Percentiles rank a stretch among this genome's conserved stretches.
These are phyloP conservation scores for Turdus rufiventris DNA, from an alignment of 2,113 vertebrate species.

Conservation along the genomic window DNA sequence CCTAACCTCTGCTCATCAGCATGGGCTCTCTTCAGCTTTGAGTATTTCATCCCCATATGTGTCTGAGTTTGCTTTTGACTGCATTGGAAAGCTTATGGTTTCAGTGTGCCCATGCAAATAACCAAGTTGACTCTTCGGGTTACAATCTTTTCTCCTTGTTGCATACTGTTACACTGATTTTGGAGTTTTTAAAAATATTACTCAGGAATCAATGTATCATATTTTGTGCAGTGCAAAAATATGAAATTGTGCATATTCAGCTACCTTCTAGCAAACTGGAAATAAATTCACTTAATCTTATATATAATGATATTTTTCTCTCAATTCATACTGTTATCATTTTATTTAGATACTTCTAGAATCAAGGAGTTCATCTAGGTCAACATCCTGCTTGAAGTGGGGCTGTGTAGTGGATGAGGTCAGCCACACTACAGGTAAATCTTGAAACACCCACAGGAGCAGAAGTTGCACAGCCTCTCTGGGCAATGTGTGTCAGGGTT, in stretches of 20 bases:
- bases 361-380: not conserved
- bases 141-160: not conserved
- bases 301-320: not conserved
- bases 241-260: not conserved
- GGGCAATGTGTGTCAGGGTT: not conserved
- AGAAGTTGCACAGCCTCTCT: not conserved
- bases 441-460: not conserved
- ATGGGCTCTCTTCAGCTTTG: not conserved
- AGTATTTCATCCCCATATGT: not conserved
- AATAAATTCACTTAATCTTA: not conserved
- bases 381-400: not conserved
- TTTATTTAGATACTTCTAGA: not conserved
- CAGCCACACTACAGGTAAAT: not conserved
- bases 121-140: not conserved
- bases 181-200: not conserved
- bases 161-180: not conserved
- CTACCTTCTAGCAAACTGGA: not conserved
- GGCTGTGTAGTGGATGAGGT: not conserved
- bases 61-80: not conserved
- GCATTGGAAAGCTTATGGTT: not conserved
- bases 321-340: not conserved
- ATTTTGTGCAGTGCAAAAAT: not conserved
- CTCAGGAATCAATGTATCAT: not conserved
- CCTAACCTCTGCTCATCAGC: not conserved
- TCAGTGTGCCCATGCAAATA: not conserved